A percentile compares a stretch with the other conserved stretches of the same genome.
Evolutionary conservation across 1,140 invertebrate genomes (phyloP).

Genomic region (Aradophagus sp.): DNA sequence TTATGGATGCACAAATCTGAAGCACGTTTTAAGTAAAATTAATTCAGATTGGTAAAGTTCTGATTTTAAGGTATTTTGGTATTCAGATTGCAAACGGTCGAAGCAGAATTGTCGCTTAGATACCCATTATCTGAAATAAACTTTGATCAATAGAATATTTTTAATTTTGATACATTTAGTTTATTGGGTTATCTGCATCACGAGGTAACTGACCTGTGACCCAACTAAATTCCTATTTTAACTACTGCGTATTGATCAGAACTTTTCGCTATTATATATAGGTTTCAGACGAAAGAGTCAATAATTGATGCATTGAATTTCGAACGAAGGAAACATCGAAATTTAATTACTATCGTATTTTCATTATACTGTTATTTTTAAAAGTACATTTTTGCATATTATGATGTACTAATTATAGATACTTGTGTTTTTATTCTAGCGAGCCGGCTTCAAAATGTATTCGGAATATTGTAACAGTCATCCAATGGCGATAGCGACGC

Average conservation of each 20-base stretch:
- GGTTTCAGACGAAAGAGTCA: constrained; percentile 2
- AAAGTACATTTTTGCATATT: too few relatives aligned
- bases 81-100: too few relatives aligned
- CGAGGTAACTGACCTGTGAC: constrained; percentile 28
- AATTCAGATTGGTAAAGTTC: too few relatives aligned
- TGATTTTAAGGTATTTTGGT: too few relatives aligned
- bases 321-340: neutral
- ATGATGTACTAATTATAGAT: too few relatives aligned
- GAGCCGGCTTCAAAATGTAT: constrained; percentile 87
- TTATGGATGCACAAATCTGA: too few relatives aligned
- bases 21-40: too few relatives aligned
- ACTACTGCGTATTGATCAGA: constrained; percentile 23
- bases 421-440: constrained; percentile 74
- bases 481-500: constrained; percentile 83
- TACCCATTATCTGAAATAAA: too few relatives aligned
- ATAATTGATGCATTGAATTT: constrained; percentile 12
- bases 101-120: too few relatives aligned
- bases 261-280: constrained; percentile 27
- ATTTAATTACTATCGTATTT: too few relatives aligned
- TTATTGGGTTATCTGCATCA: constrained; percentile 11
- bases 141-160: constrained; percentile 26
- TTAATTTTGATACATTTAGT: constrained; percentile 15
- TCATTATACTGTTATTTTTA: too few relatives aligned
- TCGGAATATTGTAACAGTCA: constrained; percentile 95
- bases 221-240: constrained; percentile 18